Evolutionary conservation across 2,113 vertebrate species (phyloP), one percentile per base, ranked within the genome.

Genomic region (Craseonycteris thonglongyai): DNA sequence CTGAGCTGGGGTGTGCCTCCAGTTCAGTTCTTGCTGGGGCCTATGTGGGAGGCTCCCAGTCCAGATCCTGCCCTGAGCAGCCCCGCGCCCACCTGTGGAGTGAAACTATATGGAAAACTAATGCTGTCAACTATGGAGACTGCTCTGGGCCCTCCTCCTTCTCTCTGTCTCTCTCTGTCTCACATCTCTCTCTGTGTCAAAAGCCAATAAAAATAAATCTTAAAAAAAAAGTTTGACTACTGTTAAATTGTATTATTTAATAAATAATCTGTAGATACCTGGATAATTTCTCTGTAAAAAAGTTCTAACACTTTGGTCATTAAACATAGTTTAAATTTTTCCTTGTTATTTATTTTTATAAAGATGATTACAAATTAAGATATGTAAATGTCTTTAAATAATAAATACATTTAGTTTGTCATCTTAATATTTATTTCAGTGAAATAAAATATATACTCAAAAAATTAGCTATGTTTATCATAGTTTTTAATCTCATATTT

Each of bases 161-260:
- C n/a, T n/a, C n/a, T n/a, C n/a, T n/a, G n/a, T n/a, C n/a, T n/a
- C n/a, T n/a, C n/a, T n/a, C n/a, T n/a, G n/a, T n/a, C n/a, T n/a
- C n/a, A n/a, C n/a, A n/a, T n/a, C n/a, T n/a, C n/a, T n/a, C n/a
- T n/a, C n/a, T n/a, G n/a, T n/a, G n/a, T n/a, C n/a, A n/a, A n/a
- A n/a, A n/a, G n/a, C n/a, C n/a, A n/a, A n/a, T n/a, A n/a, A n/a
- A n/a, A n/a, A n/a, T n/a, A n/a, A n/a, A n/a, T n/a, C n/a, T n/a
- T n/a, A n/a, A n/a, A n/a, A n/a, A n/a, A n/a, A n/a, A n/a, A n/a
- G n/a, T n/a, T n/a, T n/a, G n/a, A n/a, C n/a, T n/a, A n/a, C n/a
- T 83, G 24, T 92, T 61, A 92, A 87, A 74, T 83, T 87, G 16
- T 68, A 7, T 66, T 92, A 75, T 76, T 75, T 74, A 92, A 66